These are phyloP conservation scores for Carcinoscorpius rotundicauda DNA, from an alignment of 1,140 invertebrate species.

Conservation along the genomic window DNA sequence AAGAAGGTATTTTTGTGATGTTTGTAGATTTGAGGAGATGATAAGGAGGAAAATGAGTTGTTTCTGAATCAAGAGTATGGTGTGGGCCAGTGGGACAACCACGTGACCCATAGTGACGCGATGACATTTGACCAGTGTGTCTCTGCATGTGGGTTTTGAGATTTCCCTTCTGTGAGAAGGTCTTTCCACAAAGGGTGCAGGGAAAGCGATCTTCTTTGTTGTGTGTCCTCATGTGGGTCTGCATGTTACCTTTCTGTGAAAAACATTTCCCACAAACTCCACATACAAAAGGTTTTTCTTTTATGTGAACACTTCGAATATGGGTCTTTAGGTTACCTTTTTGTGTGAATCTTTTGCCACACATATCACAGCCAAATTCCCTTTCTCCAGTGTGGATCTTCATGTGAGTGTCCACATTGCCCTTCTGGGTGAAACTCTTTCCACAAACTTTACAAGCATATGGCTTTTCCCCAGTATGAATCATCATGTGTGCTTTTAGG, in stretches of 20 bases:
- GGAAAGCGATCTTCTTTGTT: constrained; percentile 41
- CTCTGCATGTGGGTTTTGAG: constrained; percentile 46
- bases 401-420: constrained; percentile 31
- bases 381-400: constrained; percentile 30
- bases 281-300: constrained; percentile 28
- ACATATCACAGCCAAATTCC: constrained; percentile 24
- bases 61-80: not conserved
- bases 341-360: constrained; percentile 26
- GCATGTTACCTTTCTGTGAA: constrained; percentile 40
- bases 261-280: constrained; percentile 30
- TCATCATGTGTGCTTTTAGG: constrained; percentile 43
- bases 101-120: not conserved
- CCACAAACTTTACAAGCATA: constrained; percentile 34
- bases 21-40: not conserved
- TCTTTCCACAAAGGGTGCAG: constrained; percentile 27
- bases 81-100: not conserved
- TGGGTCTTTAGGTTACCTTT: constrained; percentile 68
- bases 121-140: constrained; percentile 26
- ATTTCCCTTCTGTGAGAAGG: constrained; percentile 53
- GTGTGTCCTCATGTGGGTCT: constrained; percentile 97
- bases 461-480: constrained; percentile 41
- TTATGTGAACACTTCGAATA: constrained; percentile 84
- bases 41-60: not conserved
- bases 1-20: not conserved
- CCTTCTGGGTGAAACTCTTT: constrained; percentile 30